A percentile compares a stretch with the other conserved stretches of the same genome.
Conservation (phyloP, 1,140 invertebrate species). For the Trypoxylus dichotomus region DNA sequence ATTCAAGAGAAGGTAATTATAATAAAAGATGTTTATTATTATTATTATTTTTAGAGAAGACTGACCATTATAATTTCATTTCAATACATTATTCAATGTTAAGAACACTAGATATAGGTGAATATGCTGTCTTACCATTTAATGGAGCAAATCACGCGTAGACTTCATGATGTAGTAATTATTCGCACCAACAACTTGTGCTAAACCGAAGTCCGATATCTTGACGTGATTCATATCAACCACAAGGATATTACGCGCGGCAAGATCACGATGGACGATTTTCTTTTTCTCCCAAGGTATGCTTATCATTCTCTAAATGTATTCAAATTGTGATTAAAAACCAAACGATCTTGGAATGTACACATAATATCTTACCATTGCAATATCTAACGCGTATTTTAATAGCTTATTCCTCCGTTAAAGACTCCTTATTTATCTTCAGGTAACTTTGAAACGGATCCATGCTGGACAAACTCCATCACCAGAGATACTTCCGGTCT, state of each 20-base stretch:
- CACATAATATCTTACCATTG: constrained; percentile 45
- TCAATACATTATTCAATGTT: too few species aligned
- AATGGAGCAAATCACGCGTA: constrained; percentile 72
- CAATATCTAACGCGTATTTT: constrained; percentile 78
- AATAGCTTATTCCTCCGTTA: constrained; percentile 67
- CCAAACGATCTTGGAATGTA: not conserved
- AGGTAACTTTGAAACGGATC: constrained; percentile 80
- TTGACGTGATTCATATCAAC: constrained; percentile 79
- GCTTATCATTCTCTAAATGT: constrained; percentile 79
- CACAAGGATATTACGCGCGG: constrained; percentile 86
- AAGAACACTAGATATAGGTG: too few species aligned
- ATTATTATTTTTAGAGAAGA: too few species aligned
- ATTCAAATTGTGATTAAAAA: constrained; percentile 22
- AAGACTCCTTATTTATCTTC: constrained; percentile 66
- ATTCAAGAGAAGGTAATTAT: too few species aligned
- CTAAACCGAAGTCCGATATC: constrained; percentile 91
- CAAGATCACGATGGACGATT: constrained; percentile 86
- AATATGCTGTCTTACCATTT: constrained; percentile 82
- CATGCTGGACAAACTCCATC: constrained; percentile 85
- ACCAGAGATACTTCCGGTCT: constrained; percentile 77
- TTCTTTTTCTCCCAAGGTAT: constrained; percentile 77
- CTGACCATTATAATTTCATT: too few species aligned
- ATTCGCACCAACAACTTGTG: constrained; percentile 75
- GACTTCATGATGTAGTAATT: constrained; percentile 81
- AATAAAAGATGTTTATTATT: too few species aligned